Evolutionary conservation across 2,888 invertebrate genomes (phyloP).

Genomic region (Netelia virgata): DNA sequence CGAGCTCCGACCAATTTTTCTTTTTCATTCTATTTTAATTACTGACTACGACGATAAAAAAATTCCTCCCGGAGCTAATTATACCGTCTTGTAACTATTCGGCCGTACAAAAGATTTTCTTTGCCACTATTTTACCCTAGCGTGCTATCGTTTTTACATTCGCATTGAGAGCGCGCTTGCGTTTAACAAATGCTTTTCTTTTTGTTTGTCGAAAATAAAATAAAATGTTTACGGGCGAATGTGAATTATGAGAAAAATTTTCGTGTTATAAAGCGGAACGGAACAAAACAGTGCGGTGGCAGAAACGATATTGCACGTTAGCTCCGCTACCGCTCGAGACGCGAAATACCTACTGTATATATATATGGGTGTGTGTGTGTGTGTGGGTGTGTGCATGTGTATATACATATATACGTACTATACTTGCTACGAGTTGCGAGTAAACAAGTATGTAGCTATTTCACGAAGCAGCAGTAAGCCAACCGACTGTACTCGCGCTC

Average conservation of each 20-base stretch:
- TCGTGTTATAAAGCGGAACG: conserved; percentile 29
- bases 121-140: too few species aligned
- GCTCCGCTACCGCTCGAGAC: conserved; percentile 32
- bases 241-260: conserved; percentile 56
- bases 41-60: background rate
- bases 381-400: background rate
- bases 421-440: conserved; percentile 53
- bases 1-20: background rate
- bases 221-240: conserved; percentile 40
- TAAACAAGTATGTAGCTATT: conserved; percentile 65
- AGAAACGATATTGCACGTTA: conserved; percentile 59
- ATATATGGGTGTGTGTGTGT: background rate
- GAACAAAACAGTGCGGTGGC: conserved; percentile 58
- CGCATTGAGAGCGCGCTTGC: conserved; percentile 26
- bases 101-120: too few species aligned
- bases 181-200: background rate
- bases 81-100: background rate
- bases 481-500: conserved; percentile 39
- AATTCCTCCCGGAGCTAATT: background rate
- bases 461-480: conserved; percentile 52
- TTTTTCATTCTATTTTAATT: background rate
- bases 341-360: background rate
- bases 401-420: background rate
- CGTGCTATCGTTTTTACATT: background rate
- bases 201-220: background rate